A percentile compares a stretch with the other conserved stretches of the same genome.
Evolutionary conservation across 2,797 vertebrate genomes (phyloP).

Genomic region (Onychomys torridus): DNA sequence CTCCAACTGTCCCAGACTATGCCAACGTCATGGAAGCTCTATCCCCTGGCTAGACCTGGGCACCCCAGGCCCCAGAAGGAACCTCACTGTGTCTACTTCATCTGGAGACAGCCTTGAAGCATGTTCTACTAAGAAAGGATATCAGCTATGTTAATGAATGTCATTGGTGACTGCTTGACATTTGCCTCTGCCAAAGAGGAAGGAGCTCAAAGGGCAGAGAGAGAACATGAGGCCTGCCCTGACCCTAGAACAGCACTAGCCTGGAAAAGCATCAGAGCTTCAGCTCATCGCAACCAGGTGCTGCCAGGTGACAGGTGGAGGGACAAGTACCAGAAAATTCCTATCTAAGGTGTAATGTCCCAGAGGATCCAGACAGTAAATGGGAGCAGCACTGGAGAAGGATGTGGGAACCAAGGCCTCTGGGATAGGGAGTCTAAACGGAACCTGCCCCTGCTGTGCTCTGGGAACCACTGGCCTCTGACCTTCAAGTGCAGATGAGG

Average conservation of each 20-base stretch:
- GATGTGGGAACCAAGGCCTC: background rate
- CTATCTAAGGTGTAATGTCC: background rate
- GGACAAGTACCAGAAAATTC: background rate
- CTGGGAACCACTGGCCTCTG: background rate
- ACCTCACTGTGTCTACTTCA: background rate
- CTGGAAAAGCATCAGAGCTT: no score
- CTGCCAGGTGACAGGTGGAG: background rate
- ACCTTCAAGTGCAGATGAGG: no score
- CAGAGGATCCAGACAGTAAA: no score
- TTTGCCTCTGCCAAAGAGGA: background rate
- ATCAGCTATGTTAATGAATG: background rate
- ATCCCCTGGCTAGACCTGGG: background rate
- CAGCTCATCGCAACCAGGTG: no score
- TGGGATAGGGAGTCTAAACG: background rate
- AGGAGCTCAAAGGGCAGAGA: background rate
- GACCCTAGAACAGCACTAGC: background rate
- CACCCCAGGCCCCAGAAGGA: background rate
- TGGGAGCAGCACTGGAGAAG: background rate
- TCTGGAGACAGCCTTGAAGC: background rate
- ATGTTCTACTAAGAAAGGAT: background rate
- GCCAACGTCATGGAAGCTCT: background rate
- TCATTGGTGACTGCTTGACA: background rate
- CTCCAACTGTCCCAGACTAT: background rate
- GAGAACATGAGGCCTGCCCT: background rate
- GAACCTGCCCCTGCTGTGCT: no score